A percentile compares a stretch with the other conserved stretches of the same genome.
Conservation (phyloP, 64 coral and sea anemone species). For the Porites lutea region DNA sequence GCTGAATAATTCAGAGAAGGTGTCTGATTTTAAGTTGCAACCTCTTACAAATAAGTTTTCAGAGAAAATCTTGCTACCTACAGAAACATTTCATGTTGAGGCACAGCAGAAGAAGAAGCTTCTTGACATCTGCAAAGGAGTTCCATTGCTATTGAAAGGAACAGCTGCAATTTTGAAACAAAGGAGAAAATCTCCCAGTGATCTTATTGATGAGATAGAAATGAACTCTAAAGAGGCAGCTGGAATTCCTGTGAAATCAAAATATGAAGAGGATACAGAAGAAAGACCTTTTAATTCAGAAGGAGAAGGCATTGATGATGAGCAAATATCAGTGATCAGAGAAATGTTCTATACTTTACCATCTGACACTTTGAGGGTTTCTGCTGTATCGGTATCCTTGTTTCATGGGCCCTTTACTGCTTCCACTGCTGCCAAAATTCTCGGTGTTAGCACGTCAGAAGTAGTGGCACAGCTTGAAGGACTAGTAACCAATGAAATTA, state of each 20-base stretch:
- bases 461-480: conserved; percentile 20
- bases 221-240: not conserved
- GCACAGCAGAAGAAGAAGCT: not conserved
- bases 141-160: not conserved
- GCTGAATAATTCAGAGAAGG: not conserved
- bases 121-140: not conserved
- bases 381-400: conserved; percentile 13
- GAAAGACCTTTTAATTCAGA: not conserved
- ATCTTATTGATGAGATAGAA: not conserved
- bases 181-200: not conserved
- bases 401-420: conserved; percentile 13
- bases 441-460: not conserved
- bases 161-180: not conserved
- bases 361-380: not conserved
- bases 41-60: not conserved
- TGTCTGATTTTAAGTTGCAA: conserved; percentile 5
- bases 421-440: not conserved
- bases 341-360: conserved; percentile 41
- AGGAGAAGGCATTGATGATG: not conserved
- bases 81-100: not conserved
- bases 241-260: not conserved
- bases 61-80: conserved; percentile 6
- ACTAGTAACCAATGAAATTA: not conserved
- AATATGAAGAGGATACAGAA: not conserved
- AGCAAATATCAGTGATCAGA: not conserved